Percentiles rank a stretch among this genome's conserved stretches.
These are phyloP conservation scores for Timandra comae DNA, from an alignment of 2,888 invertebrate genomes.

Conservation along the genomic window DNA sequence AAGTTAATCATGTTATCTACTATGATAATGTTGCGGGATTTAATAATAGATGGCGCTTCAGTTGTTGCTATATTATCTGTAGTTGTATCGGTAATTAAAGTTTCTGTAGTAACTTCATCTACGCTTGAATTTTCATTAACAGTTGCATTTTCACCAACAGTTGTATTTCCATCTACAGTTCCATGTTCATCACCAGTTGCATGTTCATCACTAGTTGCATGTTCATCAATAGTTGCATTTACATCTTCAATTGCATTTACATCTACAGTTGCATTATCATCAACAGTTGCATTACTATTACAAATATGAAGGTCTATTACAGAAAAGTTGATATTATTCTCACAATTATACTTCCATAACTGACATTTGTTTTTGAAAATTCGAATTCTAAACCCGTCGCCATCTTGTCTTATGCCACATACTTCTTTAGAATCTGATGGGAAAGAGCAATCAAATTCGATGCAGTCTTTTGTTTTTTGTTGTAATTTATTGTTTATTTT, in stretches of 20 bases:
- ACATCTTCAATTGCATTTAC: constrained; percentile 5
- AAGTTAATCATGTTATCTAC: constrained; percentile 37
- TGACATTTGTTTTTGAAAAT: constrained; percentile 44
- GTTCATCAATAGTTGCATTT: not conserved
- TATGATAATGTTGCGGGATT: constrained; percentile 35
- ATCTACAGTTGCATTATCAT: constrained; percentile 5
- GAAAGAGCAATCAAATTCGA: constrained; percentile 15
- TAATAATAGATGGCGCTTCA: constrained; percentile 2
- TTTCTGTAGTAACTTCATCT: too few relatives aligned
- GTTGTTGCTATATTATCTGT: not conserved
- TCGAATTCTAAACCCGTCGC: constrained; percentile 42
- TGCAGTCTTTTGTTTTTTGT: constrained; percentile 19
- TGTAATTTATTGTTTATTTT: not conserved
- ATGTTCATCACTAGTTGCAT: too few relatives aligned
- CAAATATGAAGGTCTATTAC: constrained; percentile 44
- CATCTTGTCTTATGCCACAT: constrained; percentile 45
- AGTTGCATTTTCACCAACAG: too few relatives aligned
- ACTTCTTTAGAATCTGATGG: constrained; percentile 20
- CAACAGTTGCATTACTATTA: constrained; percentile 12
- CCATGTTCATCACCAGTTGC: too few relatives aligned
- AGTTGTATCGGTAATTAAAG: not conserved
- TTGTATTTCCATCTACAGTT: too few relatives aligned
- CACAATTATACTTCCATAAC: constrained; percentile 43
- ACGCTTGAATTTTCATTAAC: too few relatives aligned
- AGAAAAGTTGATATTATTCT: constrained; percentile 29